Percentiles rank a stretch among this genome's conserved stretches.
These are phyloP conservation scores for Drosophila gaucha DNA, from an alignment of 2,888 invertebrate species.

Conservation along the genomic window DNA sequence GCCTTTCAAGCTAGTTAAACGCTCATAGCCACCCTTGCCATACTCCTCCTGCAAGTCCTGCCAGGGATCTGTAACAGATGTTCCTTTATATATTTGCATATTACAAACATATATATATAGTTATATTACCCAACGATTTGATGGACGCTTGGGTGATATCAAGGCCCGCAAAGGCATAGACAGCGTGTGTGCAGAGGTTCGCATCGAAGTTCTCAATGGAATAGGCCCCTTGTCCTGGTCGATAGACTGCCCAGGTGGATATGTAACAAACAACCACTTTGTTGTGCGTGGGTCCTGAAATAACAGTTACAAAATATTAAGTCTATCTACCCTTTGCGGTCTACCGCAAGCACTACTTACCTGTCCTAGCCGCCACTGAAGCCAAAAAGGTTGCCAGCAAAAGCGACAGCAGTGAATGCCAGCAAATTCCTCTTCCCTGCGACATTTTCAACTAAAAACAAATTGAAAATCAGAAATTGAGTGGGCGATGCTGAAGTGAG, in stretches of 20 bases:
- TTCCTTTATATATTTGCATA: constrained; percentile 32
- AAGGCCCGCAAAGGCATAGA: constrained; percentile 93
- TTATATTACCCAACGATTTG: constrained; percentile 88
- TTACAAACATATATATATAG: neutral
- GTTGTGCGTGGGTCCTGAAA: constrained; percentile 88
- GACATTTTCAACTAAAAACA: constrained; percentile 10
- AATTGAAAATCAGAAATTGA: constrained; percentile 16
- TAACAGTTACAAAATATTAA: neutral
- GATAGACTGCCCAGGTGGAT: constrained; percentile 92
- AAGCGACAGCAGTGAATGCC: constrained; percentile 26
- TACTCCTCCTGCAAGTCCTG: constrained; percentile 91
- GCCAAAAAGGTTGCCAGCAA: constrained; percentile 66
- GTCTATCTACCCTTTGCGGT: constrained; percentile 47
- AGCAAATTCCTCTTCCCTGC: neutral
- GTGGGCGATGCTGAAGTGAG: constrained; percentile 37
- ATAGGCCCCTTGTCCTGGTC: constrained; percentile 88
- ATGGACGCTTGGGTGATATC: constrained; percentile 88
- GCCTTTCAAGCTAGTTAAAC: constrained; percentile 88
- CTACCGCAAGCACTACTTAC: constrained; percentile 56
- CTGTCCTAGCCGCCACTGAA: constrained; percentile 76
- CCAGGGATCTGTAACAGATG: constrained; percentile 87
- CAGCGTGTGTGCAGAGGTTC: constrained; percentile 91
- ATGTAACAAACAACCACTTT: constrained; percentile 93
- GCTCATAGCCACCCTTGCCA: constrained; percentile 90
- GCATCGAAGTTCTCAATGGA: constrained; percentile 89